phyloP scores from a whole-genome alignment of 2,113 vertebrate genomes.

The Xiphorhynchus elegans region DNA sequence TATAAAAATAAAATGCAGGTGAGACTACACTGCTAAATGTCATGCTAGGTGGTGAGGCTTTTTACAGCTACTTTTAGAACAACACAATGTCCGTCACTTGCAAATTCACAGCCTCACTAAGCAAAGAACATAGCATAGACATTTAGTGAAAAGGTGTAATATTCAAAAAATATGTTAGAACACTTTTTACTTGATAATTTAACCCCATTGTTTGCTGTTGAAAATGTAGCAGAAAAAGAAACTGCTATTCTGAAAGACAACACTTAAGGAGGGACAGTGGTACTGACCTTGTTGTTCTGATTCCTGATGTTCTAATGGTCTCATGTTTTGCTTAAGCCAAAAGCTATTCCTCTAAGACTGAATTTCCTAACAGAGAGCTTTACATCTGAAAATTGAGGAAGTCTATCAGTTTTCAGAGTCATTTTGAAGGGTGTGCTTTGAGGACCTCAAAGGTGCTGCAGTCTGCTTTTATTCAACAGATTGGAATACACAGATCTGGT shows the following conservation, averaged over 20 bases:
- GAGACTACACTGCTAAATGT: not conserved
- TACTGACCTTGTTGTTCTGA: not conserved
- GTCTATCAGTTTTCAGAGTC: not conserved
- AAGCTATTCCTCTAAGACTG: not conserved
- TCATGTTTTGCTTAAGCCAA: not conserved
- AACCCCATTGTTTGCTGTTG: not conserved
- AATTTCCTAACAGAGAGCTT: not conserved
- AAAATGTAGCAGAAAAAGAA: not conserved
- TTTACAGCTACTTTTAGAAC: not conserved
- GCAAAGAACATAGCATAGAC: not conserved
- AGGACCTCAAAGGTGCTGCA: not conserved
- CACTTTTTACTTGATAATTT: not conserved
- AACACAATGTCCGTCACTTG: accelerated
- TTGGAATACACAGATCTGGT: not conserved
- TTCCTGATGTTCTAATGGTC: not conserved
- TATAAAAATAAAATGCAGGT: not conserved
- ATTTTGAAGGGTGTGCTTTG: not conserved
- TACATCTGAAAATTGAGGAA: not conserved
- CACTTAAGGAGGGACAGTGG: not conserved
- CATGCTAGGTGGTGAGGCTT: not conserved
- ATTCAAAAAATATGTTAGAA: not conserved
- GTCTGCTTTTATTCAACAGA: not conserved
- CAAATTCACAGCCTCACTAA: not conserved
- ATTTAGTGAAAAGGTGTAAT: not conserved
- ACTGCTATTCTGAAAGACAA: not conserved